Evolutionary conservation across 2,113 vertebrate genomes (phyloP).

Genomic region (Bubalus kerabau): DNA sequence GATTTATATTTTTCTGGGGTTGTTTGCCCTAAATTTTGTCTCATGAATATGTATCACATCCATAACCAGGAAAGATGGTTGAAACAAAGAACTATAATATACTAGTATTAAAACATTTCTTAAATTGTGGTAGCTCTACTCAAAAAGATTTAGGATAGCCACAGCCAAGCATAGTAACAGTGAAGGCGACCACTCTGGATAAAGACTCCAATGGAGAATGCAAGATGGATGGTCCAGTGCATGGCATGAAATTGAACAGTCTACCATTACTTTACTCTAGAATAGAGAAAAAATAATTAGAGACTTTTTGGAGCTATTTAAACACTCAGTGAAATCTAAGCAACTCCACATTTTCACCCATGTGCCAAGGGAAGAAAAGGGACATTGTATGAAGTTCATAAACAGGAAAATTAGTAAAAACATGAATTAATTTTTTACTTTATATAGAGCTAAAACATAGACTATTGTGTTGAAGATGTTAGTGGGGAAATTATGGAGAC

Average conservation of each 20-base stretch:
- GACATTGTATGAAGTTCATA: not conserved
- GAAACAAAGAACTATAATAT: not conserved
- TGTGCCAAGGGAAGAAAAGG: not conserved
- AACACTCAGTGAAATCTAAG: conserved; percentile 26
- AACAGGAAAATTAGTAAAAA: conserved; percentile 38
- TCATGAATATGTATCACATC: not conserved
- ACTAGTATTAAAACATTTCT: not conserved
- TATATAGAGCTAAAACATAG: not conserved
- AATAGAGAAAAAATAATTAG: conserved; percentile 38
- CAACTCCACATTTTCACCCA: conserved; percentile 4
- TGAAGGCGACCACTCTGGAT: not conserved
- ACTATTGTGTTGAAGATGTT: not conserved
- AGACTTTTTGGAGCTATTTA: not conserved
- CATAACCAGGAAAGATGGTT: not conserved
- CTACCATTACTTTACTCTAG: conserved; percentile 13
- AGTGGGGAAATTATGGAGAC: not conserved
- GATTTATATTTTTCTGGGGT: not conserved
- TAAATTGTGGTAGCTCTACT: conserved; percentile 17
- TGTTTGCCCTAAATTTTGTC: not conserved
- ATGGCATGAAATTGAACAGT: not conserved
- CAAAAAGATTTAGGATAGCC: conserved; percentile 12
- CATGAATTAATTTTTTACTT: not conserved
- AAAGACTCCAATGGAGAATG: not conserved
- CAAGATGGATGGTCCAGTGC: not conserved
- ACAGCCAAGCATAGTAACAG: not conserved